Evolutionary conservation across 1,140 invertebrate genomes (phyloP), one percentile per base, ranked within the genome.

Genomic region (Drosophila tani): DNA sequence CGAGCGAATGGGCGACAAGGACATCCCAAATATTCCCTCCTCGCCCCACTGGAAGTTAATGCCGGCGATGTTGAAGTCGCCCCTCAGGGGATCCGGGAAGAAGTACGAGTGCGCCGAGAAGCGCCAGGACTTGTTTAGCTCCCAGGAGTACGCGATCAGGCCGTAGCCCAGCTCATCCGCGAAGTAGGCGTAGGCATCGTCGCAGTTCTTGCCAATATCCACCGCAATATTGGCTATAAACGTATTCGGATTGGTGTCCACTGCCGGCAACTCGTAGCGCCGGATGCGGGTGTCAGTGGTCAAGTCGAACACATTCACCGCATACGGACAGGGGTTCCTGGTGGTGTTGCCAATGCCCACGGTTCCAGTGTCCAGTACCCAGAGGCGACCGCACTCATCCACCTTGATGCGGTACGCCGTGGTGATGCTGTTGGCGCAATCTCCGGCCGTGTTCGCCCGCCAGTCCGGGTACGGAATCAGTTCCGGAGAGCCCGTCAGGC

Each of bases 191-290:
- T 95, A 96, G 0, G 95, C 95, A 82, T 97, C 96, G 0, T 97
- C 95, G 83, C 96, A 97, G 41, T 93, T 95, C 75, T 94, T 94
- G 47, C 96, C 96, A 58, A 96, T 93, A 74, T 97, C 96, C 1
- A 97, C 94, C 3, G 95, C 96, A 56, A 97, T 97, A 76, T 97
- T 97, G 12, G 96, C 96, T 35, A 97, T 97, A 88, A 97, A 97
- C 1, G 96, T 97, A 21, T 95, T 94, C 51, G 95, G 93, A 73
- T 96, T 96, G 11, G 95, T 96, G 75, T 97, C 96, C 71, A 96
- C 95, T 0, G 95, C 93, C 45, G 95, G 94, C 68, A 97, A 94
- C 50, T 94, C 95, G 83, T 97, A 97, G 59, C 95, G 94, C 55
- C 96, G 94, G 19, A 97, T 93, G 6, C 96, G 90, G 24, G 94